These are phyloP conservation scores for Endotricha flammealis DNA, from an alignment of 2,888 invertebrate species.

Conservation along the genomic window DNA sequence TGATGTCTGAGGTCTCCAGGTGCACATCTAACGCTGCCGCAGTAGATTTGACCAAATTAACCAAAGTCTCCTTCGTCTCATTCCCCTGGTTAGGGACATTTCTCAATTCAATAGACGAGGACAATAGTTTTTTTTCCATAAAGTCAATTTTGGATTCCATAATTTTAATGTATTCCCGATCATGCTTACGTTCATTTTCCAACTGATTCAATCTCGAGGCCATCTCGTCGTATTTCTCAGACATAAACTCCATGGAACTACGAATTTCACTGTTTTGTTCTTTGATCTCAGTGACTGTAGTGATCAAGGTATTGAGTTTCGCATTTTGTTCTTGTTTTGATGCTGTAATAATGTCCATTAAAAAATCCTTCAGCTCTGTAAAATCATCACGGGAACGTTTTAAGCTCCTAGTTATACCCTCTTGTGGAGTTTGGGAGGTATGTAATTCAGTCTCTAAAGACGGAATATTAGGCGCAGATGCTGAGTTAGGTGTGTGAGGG, in stretches of 20 bases:
- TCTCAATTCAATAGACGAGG: not conserved
- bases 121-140: not conserved
- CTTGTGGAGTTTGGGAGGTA: not conserved
- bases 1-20: not conserved
- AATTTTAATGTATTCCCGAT: not conserved
- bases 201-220: not conserved
- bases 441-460: not conserved
- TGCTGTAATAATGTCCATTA: not conserved
- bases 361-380: not conserved
- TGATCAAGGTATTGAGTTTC: constrained; percentile 1
- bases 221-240: not conserved
- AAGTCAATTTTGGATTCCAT: not conserved
- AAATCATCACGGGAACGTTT: not conserved
- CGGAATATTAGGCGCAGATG: not conserved
- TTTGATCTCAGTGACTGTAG: not conserved
- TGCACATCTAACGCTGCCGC: not conserved
- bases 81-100: not conserved
- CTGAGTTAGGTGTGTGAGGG: not conserved
- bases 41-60: not conserved
- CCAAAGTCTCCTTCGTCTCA: not conserved
- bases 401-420: not conserved
- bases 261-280: not conserved
- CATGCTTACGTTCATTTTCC: not conserved
- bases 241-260: constrained; percentile 1
- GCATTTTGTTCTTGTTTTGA: not conserved